Conservation (phyloP, 2,113 vertebrate species). For the Lepisosteus oculatus region DNA sequence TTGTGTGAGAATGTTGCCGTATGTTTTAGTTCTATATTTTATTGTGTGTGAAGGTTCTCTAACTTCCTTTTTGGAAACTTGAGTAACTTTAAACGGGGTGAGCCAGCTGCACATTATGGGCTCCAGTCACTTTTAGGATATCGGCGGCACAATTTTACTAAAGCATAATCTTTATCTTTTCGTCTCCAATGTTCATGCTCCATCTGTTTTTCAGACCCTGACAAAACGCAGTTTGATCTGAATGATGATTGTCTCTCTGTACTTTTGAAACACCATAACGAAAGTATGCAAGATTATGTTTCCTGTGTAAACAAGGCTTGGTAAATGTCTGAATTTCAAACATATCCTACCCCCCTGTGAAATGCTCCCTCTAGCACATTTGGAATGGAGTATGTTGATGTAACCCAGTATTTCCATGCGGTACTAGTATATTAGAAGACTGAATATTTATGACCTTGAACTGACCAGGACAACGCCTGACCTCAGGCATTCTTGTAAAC, state of each 20-base stretch:
- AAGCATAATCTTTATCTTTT: neutral
- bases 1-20: conserved; percentile 34
- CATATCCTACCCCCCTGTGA: too few relatives aligned
- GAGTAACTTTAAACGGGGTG: conserved; percentile 1
- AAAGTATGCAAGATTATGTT: too few relatives aligned
- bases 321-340: too few relatives aligned
- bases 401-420: neutral
- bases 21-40: conserved; percentile 30
- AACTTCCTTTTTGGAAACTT: conserved; percentile 33
- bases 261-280: too few relatives aligned
- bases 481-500: too few relatives aligned
- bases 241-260: too few relatives aligned
- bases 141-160: neutral
- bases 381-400: too few relatives aligned
- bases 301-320: too few relatives aligned
- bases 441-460: neutral
- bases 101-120: neutral
- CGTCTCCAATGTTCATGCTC: conserved; percentile 6
- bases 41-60: conserved; percentile 41
- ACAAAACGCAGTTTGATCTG: neutral
- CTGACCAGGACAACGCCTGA: neutral
- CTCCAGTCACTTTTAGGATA: neutral
- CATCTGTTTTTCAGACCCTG: neutral
- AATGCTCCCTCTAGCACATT: too few relatives aligned
- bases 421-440: neutral